These are phyloP conservation scores for Eulimnadia texana DNA, from an alignment of 1,140 invertebrate genomes.

Conservation along the genomic window DNA sequence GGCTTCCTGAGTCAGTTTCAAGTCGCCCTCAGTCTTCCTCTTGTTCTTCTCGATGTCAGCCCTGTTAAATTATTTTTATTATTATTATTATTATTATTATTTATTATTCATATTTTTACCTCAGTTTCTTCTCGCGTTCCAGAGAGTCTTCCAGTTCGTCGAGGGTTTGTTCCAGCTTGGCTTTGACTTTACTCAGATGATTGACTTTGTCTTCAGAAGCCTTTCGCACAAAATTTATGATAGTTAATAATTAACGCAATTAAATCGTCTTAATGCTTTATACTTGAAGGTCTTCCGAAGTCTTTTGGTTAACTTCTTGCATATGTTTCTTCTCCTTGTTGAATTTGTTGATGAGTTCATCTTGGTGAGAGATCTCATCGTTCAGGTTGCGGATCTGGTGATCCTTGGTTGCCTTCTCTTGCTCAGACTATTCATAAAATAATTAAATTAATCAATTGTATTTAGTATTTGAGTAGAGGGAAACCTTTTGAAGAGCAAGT, in stretches of 20 bases:
- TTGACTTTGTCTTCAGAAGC: conserved; percentile 98
- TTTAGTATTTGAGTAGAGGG: no score
- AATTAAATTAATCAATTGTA: neutral
- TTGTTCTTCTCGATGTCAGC: conserved; percentile 90
- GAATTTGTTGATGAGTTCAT: conserved; percentile 97
- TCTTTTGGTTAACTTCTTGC: conserved; percentile 90
- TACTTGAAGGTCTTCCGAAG: conserved; percentile 68
- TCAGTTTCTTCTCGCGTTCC: conserved; percentile 96
- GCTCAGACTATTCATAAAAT: conserved; percentile 39
- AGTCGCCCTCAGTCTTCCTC: conserved; percentile 76
- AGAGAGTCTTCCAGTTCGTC: conserved; percentile 95
- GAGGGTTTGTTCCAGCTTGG: conserved; percentile 93
- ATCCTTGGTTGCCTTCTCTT: conserved; percentile 96
- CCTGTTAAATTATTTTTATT: conserved; percentile 23
- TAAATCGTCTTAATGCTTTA: no score
- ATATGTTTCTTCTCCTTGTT: conserved; percentile 98
- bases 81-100: neutral
- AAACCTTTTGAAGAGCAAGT: conserved; percentile 66
- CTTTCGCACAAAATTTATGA: no score
- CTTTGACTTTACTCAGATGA: conserved; percentile 96
- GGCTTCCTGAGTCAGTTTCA: conserved; percentile 96
- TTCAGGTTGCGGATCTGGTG: conserved; percentile 98
- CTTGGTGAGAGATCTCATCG: conserved; percentile 97
- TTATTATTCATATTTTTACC: conserved; percentile 22
- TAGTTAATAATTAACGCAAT: no score